Conservation (phyloP, 2,888 invertebrate species). For the Folsomia manolachei region DNA sequence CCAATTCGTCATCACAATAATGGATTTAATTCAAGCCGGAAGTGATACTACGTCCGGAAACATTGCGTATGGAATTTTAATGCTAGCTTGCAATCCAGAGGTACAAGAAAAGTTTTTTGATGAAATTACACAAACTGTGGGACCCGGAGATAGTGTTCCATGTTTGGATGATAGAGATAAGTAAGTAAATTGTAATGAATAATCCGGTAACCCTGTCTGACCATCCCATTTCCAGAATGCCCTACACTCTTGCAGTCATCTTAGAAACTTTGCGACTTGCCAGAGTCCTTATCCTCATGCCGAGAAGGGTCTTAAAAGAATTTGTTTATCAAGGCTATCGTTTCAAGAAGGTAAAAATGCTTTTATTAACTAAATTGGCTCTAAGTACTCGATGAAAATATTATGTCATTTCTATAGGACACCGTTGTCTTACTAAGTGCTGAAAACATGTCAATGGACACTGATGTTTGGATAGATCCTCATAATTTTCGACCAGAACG, state of each 20-base stretch:
- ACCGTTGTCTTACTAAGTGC: background rate
- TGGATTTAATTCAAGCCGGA: conserved; percentile 84
- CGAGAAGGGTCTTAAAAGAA: conserved; percentile 27
- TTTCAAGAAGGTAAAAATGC: conserved; percentile 39
- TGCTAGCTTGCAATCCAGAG: conserved; percentile 67
- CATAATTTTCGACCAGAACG: conserved; percentile 41
- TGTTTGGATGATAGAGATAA: background rate
- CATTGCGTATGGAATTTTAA: conserved; percentile 72
- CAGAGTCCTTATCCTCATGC: conserved; percentile 25
- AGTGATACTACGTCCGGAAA: conserved; percentile 81
- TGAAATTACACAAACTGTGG: conserved; percentile 73
- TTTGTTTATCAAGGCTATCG: conserved; percentile 19
- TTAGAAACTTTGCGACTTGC: conserved; percentile 25
- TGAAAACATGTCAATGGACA: conserved; percentile 8
- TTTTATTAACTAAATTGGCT: conserved; percentile 36
- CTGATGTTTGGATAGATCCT: conserved; percentile 42
- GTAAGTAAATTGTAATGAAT: too few species aligned
- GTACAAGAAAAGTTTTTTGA: conserved; percentile 72
- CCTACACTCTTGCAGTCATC: conserved; percentile 30
- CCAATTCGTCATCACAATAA: conserved; percentile 53
- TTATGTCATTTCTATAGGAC: background rate
- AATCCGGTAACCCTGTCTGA: too few species aligned
- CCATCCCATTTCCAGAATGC: conserved; percentile 29
- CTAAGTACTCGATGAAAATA: background rate
- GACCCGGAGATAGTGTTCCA: conserved; percentile 54